Conservation (phyloP, 2,888 invertebrate genomes). For the Perithous albicinctus region DNA sequence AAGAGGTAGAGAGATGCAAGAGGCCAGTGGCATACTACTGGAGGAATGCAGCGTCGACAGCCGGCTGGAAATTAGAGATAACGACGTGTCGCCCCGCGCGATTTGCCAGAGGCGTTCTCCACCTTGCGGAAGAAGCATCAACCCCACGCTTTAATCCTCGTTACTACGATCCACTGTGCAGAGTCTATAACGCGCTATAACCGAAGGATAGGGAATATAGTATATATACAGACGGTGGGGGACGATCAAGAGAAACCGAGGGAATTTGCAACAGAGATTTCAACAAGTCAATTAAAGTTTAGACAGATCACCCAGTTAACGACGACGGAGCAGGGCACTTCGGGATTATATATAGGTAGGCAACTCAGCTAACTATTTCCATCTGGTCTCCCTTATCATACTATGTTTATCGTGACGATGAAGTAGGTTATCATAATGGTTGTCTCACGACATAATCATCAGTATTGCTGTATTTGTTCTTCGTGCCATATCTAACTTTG, state of each 20-base stretch:
- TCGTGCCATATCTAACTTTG: neutral
- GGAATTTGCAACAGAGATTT: conserved; percentile 66
- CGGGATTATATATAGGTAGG: conserved; percentile 3
- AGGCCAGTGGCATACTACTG: conserved; percentile 48
- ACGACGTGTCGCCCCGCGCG: conserved; percentile 71
- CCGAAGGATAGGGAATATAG: conserved; percentile 42
- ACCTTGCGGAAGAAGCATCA: conserved; percentile 66
- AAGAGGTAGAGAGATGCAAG: conserved; percentile 43
- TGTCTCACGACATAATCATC: neutral
- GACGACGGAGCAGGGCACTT: conserved; percentile 41
- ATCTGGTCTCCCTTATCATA: conserved; percentile 9
- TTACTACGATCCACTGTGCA: conserved; percentile 53
- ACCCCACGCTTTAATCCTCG: conserved; percentile 40
- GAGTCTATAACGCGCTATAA: conserved; percentile 29
- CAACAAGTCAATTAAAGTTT: conserved; percentile 71
- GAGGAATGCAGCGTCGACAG: conserved; percentile 69
- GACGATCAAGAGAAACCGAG: conserved; percentile 44
- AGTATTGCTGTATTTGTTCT: neutral
- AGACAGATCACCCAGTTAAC: conserved; percentile 66
- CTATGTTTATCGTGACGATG: conserved; percentile 19
- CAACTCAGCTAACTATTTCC: conserved; percentile 21
- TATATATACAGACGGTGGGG: conserved; percentile 12
- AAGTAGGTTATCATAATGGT: neutral
- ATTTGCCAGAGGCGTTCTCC: conserved; percentile 69
- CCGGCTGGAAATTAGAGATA: conserved; percentile 75